phyloP scores from a whole-genome alignment of 1,140 invertebrate genomes.

The Augochlora pura region DNA sequence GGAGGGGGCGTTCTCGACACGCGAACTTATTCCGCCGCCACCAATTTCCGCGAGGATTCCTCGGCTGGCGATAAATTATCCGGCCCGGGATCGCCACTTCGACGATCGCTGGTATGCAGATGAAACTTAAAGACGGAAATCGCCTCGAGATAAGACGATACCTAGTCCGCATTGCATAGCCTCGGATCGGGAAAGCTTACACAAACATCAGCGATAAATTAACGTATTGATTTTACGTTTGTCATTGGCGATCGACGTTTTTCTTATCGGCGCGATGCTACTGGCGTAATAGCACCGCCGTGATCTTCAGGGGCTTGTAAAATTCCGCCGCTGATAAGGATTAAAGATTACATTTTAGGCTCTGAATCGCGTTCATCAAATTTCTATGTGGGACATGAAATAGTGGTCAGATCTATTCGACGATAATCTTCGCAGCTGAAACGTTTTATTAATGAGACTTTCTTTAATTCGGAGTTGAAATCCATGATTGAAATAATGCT shows the following conservation, averaged over 20 bases:
- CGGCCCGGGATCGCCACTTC: slow-evolving; percentile 35
- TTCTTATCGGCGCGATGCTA: not conserved
- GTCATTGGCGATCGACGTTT: not conserved
- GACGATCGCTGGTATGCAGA: slow-evolving; percentile 14
- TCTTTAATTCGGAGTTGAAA: too few species aligned
- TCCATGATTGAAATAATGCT: too few species aligned
- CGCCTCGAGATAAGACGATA: slow-evolving; percentile 20
- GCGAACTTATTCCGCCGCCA: slow-evolving; percentile 34
- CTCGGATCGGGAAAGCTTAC: not conserved
- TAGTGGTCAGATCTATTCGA: too few species aligned
- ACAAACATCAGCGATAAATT: not conserved
- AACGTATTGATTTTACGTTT: slow-evolving; percentile 16
- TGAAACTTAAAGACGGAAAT: slow-evolving; percentile 20
- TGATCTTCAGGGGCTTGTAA: too few species aligned
- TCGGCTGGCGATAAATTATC: slow-evolving; percentile 58
- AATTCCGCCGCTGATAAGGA: not conserved
- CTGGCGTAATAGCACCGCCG: too few species aligned
- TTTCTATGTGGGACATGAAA: too few species aligned
- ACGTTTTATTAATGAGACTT: too few species aligned
- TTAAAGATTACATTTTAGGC: not conserved
- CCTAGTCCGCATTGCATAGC: not conserved
- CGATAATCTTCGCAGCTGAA: too few species aligned
- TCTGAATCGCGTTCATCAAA: too few species aligned
- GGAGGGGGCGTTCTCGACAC: slow-evolving; percentile 8
- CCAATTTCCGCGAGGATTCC: slow-evolving; percentile 55